phyloP scores from a whole-genome alignment of 2,888 invertebrate genomes.

The Torymus texanus region DNA sequence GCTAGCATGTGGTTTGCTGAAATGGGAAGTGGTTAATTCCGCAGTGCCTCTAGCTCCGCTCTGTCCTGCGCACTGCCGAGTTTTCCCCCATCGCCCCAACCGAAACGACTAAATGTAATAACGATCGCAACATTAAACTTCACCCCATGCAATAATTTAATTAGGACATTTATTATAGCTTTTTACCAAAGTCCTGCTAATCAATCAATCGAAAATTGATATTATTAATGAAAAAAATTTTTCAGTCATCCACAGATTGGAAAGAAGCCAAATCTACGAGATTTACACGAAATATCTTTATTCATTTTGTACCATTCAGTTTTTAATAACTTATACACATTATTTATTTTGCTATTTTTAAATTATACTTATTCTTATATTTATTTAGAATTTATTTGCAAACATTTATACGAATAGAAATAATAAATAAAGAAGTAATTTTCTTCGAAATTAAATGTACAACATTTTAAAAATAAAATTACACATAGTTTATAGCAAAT shows the following conservation, averaged over 20 bases:
- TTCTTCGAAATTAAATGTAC: too few relatives aligned
- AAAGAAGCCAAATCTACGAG: too few relatives aligned
- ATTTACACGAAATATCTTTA: too few relatives aligned
- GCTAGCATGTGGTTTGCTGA: constrained; percentile 66
- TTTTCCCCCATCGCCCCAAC: constrained; percentile 21
- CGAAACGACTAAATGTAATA: constrained; percentile 50
- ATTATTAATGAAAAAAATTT: constrained; percentile 19
- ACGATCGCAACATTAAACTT: constrained; percentile 53
- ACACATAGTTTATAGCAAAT: too few relatives aligned
- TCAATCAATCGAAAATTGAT: constrained; percentile 39
- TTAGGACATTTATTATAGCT: constrained; percentile 44
- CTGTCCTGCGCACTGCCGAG: constrained; percentile 26
- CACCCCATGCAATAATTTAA: constrained; percentile 46
- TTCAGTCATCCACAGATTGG: constrained; percentile 9
- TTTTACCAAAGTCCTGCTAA: neutral
- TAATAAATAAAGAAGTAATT: too few relatives aligned
- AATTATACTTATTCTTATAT: too few relatives aligned
- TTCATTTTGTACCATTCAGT: too few relatives aligned
- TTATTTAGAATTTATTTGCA: too few relatives aligned
- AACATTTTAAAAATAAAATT: too few relatives aligned
- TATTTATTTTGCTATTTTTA: too few relatives aligned
- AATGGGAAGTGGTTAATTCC: constrained; percentile 70
- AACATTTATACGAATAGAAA: too few relatives aligned
- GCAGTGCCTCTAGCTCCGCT: constrained; percentile 43
- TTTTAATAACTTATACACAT: too few relatives aligned